Evolutionary conservation across 2,797 vertebrate species (phyloP).

Genomic region (Cossypha heuglini): DNA sequence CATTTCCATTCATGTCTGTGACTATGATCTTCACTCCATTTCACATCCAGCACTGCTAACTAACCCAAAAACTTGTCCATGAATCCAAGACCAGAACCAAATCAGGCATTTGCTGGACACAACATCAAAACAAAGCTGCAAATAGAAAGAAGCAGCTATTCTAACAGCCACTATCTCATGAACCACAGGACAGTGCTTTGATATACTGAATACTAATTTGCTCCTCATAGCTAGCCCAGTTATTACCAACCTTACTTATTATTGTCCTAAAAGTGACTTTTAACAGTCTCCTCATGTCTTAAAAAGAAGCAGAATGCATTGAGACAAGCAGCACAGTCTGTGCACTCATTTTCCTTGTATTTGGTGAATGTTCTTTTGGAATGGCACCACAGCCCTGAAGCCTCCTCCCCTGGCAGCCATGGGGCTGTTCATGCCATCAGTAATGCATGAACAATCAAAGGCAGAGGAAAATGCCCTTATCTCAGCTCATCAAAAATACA

Average conservation of each 20-base stretch:
- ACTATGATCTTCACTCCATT: neutral
- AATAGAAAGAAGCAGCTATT: neutral
- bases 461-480: conserved; percentile 55
- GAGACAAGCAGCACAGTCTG: neutral
- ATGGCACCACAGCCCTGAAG: neutral
- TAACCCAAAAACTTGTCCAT: neutral
- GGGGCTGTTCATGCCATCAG: conserved; percentile 29
- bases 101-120: neutral
- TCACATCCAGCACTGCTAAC: neutral
- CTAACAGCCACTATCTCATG: neutral
- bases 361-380: conserved; percentile 3
- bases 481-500: conserved; percentile 72
- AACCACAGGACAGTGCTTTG: neutral
- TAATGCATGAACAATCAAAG: conserved; percentile 40
- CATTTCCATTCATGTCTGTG: neutral
- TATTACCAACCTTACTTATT: neutral
- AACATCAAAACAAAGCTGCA: neutral
- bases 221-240: neutral
- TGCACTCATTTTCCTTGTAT: neutral
- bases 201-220: neutral
- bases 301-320: neutral
- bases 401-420: neutral
- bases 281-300: neutral
- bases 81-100: neutral
- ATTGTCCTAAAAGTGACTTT: neutral